Conservation (phyloP, 2,797 vertebrate genomes). For the Arrhamphus sclerolepis region DNA sequence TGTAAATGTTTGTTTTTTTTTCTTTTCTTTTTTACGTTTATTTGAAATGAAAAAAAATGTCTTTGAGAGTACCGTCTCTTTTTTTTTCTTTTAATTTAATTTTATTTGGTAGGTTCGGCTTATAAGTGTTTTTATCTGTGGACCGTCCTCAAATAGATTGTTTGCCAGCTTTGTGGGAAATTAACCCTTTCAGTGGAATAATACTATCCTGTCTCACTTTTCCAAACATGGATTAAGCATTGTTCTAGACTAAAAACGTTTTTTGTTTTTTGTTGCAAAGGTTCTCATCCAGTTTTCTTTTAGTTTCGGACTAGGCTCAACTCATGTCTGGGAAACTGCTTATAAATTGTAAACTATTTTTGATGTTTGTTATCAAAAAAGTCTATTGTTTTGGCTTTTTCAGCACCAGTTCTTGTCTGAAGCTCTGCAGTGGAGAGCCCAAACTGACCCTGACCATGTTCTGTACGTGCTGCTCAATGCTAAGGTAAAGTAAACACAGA, state of each 20-base stretch:
- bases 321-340: not conserved
- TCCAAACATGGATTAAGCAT: not conserved
- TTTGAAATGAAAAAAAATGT: conserved; percentile 21
- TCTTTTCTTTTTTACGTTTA: conserved; percentile 6
- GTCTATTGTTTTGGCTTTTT: conserved; percentile 27
- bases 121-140: conserved; percentile 26
- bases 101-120: conserved; percentile 25
- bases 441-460: conserved; percentile 92
- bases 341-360: not conserved
- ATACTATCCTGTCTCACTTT: not conserved
- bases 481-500: conserved; percentile 82
- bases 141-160: not conserved
- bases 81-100: no score
- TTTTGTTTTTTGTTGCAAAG: not conserved
- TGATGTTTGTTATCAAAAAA: not conserved
- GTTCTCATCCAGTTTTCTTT: not conserved
- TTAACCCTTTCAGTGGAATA: not conserved
- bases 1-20: conserved; percentile 6
- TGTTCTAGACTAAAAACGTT: not conserved
- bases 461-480: conserved; percentile 94
- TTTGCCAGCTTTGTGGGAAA: conserved; percentile 6
- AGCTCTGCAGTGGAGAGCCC: conserved; percentile 95
- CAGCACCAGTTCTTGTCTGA: conserved; percentile 97
- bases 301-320: not conserved
- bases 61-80: conserved; percentile 4